A percentile compares a stretch with the other conserved stretches of the same genome.
Conservation (phyloP, 2,888 invertebrate genomes). For the Parasteatoda lunata region DNA sequence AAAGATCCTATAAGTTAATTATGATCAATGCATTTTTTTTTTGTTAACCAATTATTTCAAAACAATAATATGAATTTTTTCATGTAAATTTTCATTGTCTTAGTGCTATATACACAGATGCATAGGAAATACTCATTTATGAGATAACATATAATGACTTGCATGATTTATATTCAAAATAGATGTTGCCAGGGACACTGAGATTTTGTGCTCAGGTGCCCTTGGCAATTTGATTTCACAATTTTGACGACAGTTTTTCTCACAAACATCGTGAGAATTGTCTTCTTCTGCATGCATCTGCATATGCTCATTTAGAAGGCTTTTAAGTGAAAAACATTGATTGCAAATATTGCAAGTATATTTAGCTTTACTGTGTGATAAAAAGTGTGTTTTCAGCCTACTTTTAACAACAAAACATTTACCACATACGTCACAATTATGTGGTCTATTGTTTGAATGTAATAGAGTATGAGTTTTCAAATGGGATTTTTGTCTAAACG, state of each 20-base stretch:
- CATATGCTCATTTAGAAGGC: slow-evolving; percentile 52
- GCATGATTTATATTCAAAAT: background rate
- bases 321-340: slow-evolving; percentile 55
- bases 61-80: no score
- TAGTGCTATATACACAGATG: background rate
- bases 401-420: slow-evolving; percentile 66
- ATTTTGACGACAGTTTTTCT: slow-evolving; percentile 41
- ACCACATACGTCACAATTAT: slow-evolving; percentile 63
- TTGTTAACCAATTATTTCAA: no score
- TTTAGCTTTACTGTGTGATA: slow-evolving; percentile 51
- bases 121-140: slow-evolving; percentile 36
- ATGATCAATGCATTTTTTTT: no score
- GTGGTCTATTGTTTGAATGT: slow-evolving; percentile 60
- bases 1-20: no score
- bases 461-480: slow-evolving; percentile 58
- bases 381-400: slow-evolving; percentile 59
- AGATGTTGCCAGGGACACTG: background rate
- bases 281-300: slow-evolving; percentile 30
- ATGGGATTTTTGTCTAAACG: slow-evolving; percentile 65
- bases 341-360: slow-evolving; percentile 58
- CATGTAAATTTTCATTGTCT: no score
- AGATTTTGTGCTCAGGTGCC: slow-evolving; percentile 2
- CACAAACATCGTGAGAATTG: slow-evolving; percentile 33
- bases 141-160: background rate
- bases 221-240: slow-evolving; percentile 29